Evolutionary conservation across 2,113 vertebrate species (phyloP).

Genomic region (Paradoxurus hermaphroditus): DNA sequence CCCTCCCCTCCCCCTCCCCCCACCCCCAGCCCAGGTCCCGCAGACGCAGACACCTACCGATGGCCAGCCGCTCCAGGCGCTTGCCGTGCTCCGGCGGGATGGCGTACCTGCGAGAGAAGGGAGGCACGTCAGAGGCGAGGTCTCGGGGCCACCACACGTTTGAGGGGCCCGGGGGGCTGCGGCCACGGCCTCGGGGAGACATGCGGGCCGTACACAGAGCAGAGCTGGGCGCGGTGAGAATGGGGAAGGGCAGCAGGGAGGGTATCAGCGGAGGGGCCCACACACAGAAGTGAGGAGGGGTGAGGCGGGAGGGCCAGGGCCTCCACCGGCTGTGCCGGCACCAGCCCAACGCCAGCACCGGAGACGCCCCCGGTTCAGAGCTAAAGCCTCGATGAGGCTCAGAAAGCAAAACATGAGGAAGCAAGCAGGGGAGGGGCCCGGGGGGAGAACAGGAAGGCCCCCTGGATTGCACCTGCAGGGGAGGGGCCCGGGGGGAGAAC

Average conservation of each 20-base stretch:
- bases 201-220: not conserved
- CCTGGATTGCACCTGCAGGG: not conserved
- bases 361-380: accelerated
- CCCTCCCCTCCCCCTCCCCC: not conserved
- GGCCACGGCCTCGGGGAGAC: not conserved
- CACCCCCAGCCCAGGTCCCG: not conserved
- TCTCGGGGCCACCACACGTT: not conserved
- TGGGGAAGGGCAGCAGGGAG: no score
- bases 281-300: not conserved
- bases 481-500: no score
- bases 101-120: constrained; percentile 88
- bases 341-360: accelerated
- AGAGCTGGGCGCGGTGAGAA: accelerated
- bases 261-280: not conserved
- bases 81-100: constrained; percentile 97
- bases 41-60: constrained; percentile 84
- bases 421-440: not conserved
- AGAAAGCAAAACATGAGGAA: no score
- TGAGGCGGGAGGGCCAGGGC: not conserved
- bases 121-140: not conserved
- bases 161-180: not conserved
- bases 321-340: not conserved
- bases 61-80: constrained; percentile 94
- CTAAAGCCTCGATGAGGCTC: not conserved
- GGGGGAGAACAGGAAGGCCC: no score